Evolutionary conservation across 2,113 vertebrate species (phyloP), one percentile per base, ranked within the genome.

Genomic region (Balaeniceps rex): DNA sequence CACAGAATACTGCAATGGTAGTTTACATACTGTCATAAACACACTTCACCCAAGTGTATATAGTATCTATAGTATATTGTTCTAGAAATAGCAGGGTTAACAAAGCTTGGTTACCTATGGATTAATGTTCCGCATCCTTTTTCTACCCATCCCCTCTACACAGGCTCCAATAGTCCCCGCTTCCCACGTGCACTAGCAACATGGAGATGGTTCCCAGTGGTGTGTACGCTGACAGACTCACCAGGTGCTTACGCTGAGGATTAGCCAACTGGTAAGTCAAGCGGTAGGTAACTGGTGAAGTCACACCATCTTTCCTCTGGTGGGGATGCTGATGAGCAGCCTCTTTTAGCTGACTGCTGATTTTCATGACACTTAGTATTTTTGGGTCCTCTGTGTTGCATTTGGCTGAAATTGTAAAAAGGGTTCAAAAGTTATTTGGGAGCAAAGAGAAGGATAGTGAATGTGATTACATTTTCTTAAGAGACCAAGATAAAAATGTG

Each of bases 201-300:
- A 40, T 4, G 28, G 74, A 36, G 42, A 2, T 36, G 42, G 19
- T 40, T 80, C 38, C 60, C 21, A 11, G 83, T 0, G 0, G 10
- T 10, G 61, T 19, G 44, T 7, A 10, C 0, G 1, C 34, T n/a
- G 26, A 8, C 40, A 7, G 28, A 51, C 21, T 78, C 46, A 40
- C 31, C 24, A 13, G 18, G 15, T 0, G 3, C 21, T 1, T 12
- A 14, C 5, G 40, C 29, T n/a, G 49, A 52, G 49, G 33, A 6
- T 49, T 25, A 64, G 54, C 38, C 42, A 18, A 18, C 19, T 28
- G 26, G 10, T 17, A 28, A 61, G 23, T 22, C 34, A 55, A 87
- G 68, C 60, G 38, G 38, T 4, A 19, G 25, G 34, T 31, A n/a
- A 16, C 24, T 38, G 42, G 19, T 61, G 46, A 74, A 52, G 40